Percentiles rank a stretch among this genome's conserved stretches.
Evolutionary conservation across 2,888 invertebrate genomes (phyloP).

Genomic region (Hoplodrina ambigua): DNA sequence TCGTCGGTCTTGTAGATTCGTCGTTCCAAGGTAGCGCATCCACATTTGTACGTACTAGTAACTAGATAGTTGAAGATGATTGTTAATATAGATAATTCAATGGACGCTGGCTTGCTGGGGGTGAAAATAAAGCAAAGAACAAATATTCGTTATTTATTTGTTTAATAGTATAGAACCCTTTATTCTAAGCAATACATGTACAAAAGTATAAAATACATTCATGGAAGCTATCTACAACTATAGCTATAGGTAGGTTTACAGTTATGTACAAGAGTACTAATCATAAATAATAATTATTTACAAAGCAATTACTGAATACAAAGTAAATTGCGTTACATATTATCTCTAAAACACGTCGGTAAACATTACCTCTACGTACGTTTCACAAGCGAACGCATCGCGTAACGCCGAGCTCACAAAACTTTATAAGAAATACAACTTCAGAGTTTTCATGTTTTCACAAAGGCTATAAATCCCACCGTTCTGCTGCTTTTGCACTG

Average conservation of each 20-base stretch:
- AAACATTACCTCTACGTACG: constrained; percentile 69
- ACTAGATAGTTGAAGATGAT: too few species aligned
- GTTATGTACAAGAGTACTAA: constrained; percentile 79
- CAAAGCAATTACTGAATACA: constrained; percentile 75
- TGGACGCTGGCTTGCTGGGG: neutral
- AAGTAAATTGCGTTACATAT: constrained; percentile 67
- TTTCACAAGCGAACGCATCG: constrained; percentile 68
- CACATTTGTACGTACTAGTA: too few species aligned
- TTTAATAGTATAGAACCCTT: constrained; percentile 72
- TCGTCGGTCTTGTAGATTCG: too few species aligned
- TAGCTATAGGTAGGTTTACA: constrained; percentile 68
- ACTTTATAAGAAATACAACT: constrained; percentile 80
- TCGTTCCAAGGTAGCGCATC: too few species aligned
- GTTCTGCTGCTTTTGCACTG: constrained; percentile 79
- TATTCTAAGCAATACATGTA: constrained; percentile 70
- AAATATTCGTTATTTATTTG: constrained; percentile 49
- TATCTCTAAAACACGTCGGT: constrained; percentile 68
- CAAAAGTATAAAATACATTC: constrained; percentile 72
- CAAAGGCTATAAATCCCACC: constrained; percentile 82
- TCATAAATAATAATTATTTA: constrained; percentile 86
- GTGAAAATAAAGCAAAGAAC: constrained; percentile 36
- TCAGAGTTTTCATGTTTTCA: constrained; percentile 83
- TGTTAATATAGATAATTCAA: neutral
- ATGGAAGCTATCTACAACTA: constrained; percentile 73
- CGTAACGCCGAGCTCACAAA: constrained; percentile 70